phyloP scores from a whole-genome alignment of 2,888 invertebrate species.

The Pocota personata region DNA sequence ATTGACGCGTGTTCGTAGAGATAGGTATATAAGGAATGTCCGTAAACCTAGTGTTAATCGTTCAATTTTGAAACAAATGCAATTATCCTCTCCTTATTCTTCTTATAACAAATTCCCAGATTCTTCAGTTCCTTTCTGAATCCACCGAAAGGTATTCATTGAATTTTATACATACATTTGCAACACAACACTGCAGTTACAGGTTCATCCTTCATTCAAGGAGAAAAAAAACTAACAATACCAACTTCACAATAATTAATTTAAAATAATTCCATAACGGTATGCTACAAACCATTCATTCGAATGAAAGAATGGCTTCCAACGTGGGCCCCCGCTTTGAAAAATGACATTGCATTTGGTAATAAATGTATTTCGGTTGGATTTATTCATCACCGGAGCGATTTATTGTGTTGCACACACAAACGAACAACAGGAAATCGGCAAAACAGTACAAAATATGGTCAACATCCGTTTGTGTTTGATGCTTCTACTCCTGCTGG shows the following conservation, averaged over 20 bases:
- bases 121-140: too few species aligned
- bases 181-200: too few species aligned
- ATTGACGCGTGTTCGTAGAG: too few species aligned
- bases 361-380: constrained; percentile 60
- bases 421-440: background rate
- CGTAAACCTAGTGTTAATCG: too few species aligned
- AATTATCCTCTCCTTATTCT: too few species aligned
- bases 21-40: too few species aligned
- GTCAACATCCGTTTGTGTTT: constrained; percentile 45
- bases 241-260: constrained; percentile 61
- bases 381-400: constrained; percentile 60
- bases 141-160: too few species aligned
- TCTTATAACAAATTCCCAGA: too few species aligned
- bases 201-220: background rate
- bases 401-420: constrained; percentile 41
- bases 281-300: constrained; percentile 37
- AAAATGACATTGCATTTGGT: constrained; percentile 63
- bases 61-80: too few species aligned
- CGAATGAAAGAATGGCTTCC: constrained; percentile 8
- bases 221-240: background rate
- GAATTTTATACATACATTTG: too few species aligned
- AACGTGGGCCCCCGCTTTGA: constrained; percentile 42
- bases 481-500: background rate
- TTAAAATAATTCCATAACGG: constrained; percentile 66
- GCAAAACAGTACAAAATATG: constrained; percentile 36